Conservation (phyloP, 2,888 invertebrate genomes). For the Bimastos eiseni region DNA sequence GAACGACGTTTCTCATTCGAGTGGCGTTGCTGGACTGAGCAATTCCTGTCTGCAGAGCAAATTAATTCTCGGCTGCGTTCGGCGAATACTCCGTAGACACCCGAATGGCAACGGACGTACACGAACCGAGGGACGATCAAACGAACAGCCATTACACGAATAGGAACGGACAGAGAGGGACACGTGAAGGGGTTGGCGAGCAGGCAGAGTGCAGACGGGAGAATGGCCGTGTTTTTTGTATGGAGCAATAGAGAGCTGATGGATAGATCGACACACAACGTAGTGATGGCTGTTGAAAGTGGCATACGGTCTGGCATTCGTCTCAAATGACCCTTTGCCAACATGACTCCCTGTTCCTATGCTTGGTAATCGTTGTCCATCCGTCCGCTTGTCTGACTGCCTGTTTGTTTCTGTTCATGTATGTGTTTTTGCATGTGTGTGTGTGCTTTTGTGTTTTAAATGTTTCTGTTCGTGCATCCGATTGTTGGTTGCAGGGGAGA, state of each 20-base stretch:
- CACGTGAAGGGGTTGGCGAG: not conserved
- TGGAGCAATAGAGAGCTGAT: not conserved
- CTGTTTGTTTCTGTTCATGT: too few species aligned
- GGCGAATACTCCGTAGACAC: not conserved
- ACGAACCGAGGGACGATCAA: not conserved
- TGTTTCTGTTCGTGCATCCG: too few species aligned
- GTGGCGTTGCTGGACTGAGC: not conserved
- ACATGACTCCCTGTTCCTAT: not conserved
- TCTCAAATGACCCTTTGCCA: not conserved
- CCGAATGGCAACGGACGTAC: not conserved
- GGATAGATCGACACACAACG: not conserved
- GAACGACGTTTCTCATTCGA: not conserved
- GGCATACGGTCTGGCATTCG: not conserved
- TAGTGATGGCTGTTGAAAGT: not conserved
- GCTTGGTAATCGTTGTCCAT: not conserved
- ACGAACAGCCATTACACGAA: not conserved
- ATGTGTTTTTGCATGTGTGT: too few species aligned
- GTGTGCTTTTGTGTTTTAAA: too few species aligned
- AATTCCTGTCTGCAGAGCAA: not conserved
- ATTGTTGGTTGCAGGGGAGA: too few species aligned
- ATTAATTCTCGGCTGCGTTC: not conserved
- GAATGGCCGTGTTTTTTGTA: not conserved
- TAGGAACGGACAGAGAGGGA: not conserved
- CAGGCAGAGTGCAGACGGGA: not conserved
- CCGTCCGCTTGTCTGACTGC: not conserved